Conservation (phyloP, 2,113 vertebrate genomes). For the Rissa tridactyla region DNA sequence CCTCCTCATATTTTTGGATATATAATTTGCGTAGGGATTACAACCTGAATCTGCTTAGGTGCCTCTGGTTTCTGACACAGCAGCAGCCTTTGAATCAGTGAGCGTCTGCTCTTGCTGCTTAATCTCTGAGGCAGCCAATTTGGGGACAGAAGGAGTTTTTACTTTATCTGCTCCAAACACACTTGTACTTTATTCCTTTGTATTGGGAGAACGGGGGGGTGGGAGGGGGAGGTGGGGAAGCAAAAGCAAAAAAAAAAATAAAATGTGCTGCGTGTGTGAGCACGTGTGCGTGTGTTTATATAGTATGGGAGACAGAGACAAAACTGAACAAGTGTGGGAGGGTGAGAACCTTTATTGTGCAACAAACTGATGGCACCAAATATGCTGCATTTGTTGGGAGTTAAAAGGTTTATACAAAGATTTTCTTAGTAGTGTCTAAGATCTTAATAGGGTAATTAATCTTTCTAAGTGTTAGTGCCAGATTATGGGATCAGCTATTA, state of each 20-base stretch:
- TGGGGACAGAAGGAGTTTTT: constrained; percentile 62
- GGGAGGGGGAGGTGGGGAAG: too few species aligned
- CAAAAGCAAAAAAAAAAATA: neutral
- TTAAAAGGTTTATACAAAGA: constrained; percentile 80
- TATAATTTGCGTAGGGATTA: constrained; percentile 66
- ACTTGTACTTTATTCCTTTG: constrained; percentile 54
- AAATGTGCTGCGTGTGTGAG: neutral
- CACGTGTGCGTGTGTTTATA: constrained; percentile 19
- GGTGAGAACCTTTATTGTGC: constrained; percentile 65
- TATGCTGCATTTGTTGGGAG: constrained; percentile 73
- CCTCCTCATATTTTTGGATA: constrained; percentile 30
- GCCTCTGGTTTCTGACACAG: constrained; percentile 67
- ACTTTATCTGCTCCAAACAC: constrained; percentile 69
- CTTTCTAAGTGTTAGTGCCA: constrained; percentile 81
- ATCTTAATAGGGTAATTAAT: constrained; percentile 84
- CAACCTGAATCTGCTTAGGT: constrained; percentile 69
- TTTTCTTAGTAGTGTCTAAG: constrained; percentile 77
- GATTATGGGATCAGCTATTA: constrained; percentile 82
- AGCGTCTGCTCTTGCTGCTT: constrained; percentile 57
- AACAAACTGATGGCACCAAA: constrained; percentile 68
- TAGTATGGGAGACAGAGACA: constrained; percentile 27
- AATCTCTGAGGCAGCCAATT: constrained; percentile 70
- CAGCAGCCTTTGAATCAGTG: constrained; percentile 58
- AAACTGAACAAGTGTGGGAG: constrained; percentile 56
- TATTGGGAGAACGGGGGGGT: neutral